Percentiles rank a stretch among this genome's conserved stretches.
These are phyloP conservation scores for Marmota monax DNA, from an alignment of 2,113 vertebrate species.

Conservation along the genomic window DNA sequence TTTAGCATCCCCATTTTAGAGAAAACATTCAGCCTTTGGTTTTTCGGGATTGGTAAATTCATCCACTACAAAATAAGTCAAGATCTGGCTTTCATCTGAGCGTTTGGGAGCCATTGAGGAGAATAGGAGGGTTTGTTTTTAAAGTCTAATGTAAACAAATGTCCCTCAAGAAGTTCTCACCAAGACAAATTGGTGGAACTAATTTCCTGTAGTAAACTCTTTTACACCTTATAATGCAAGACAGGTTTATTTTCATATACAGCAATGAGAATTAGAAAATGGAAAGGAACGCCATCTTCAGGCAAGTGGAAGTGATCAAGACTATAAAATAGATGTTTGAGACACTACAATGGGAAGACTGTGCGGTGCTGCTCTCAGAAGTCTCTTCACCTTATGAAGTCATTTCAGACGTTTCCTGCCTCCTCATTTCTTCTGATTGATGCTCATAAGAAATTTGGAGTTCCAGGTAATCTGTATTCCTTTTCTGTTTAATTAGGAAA, in stretches of 20 bases:
- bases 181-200: neutral
- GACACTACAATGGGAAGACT: neutral
- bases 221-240: slow-evolving; percentile 57
- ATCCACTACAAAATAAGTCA: no score
- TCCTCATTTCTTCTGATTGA: neutral
- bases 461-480: neutral
- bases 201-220: neutral
- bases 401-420: neutral
- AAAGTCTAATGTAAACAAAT: neutral
- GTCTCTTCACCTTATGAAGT: neutral
- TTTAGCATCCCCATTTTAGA: no score
- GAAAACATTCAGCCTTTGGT: no score
- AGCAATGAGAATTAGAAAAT: neutral
- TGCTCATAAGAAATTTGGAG: neutral
- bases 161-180: neutral
- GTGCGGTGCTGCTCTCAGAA: neutral
- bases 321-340: neutral
- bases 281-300: neutral
- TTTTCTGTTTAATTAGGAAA: slow-evolving; percentile 13
- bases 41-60: no score
- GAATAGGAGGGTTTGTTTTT: neutral
- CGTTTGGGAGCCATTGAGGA: neutral
- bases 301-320: neutral
- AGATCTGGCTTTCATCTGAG: neutral
- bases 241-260: slow-evolving; percentile 67